Base-by-base conservation (phyloP, 1,140 invertebrate genomes). In the Procambarus virginalis region DNA sequence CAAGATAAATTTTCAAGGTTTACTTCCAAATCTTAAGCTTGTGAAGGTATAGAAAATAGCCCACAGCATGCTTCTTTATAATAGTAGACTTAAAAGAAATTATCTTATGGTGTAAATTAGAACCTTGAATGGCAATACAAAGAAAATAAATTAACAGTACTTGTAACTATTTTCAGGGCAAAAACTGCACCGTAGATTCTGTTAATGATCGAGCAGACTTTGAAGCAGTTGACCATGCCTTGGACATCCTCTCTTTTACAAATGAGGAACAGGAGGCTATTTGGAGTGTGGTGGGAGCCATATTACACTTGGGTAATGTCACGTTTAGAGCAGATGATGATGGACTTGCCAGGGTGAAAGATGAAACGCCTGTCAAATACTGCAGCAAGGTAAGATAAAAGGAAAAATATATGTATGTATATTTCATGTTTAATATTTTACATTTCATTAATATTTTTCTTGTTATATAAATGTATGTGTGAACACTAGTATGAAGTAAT, bases 261-360 rank as follows among this genome's bases (percentile, higher is more conserved):
- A 83, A 92, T 48, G 92, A 94, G 49, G 94, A 95, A 86, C 92
- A 94, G 92, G 92, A 93, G 64, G 92, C 91, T 73, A 91, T 94
- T n/a, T 93, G 93, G 84, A 84, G 92, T 2, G 93, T 94, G 76
- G 91, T 94, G 14, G 94, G 94, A 12, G 93, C 93, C n/a, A 93
- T 94, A 77, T 87, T 94, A 45, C 94, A 94, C 85, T 92, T 94
- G 14, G 94, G 94, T 22, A 94, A 94, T 91, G 87, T 93, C 45
- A 92, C 92, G 49, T 94, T 94, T 92, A 87, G 86, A 12, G 87
- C 90, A 5, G 93, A 92, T 55, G 93, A 94, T 64, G 92, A 93
- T 70, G 93, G 93, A n/a, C 79, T 89, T 92, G 93, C 82, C 46
- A 83, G 89, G 17, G 91, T 94, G 20, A 88, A 85, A 5, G 84